Percentiles rank a stretch among this genome's conserved stretches.
phyloP scores from a whole-genome alignment of 2,113 vertebrate species.

The Gadus chalcogrammus region DNA sequence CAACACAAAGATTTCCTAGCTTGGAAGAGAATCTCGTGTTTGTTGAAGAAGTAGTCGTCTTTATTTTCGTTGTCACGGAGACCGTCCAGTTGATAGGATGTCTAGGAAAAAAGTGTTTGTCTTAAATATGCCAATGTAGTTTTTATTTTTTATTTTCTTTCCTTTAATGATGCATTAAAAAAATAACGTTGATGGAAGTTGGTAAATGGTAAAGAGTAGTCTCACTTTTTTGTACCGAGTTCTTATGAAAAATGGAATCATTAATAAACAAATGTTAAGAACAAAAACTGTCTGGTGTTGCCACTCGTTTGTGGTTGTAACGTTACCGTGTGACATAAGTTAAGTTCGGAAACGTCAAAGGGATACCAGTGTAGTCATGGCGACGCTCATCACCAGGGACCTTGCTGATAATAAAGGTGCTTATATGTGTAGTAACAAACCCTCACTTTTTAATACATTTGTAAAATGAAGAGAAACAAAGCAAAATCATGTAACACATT shows the following conservation, averaged over 20 bases:
- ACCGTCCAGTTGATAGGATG: slow-evolving; percentile 87
- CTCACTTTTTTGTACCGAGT: slow-evolving; percentile 76
- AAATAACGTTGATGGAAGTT: slow-evolving; percentile 74
- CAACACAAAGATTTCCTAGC: slow-evolving; percentile 67
- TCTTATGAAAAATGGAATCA: slow-evolving; percentile 70
- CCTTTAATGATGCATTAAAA: slow-evolving; percentile 84
- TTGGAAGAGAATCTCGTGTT: slow-evolving; percentile 66
- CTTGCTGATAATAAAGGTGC: no score
- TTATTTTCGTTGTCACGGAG: slow-evolving; percentile 62
- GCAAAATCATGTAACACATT: no score
- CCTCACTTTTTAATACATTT: no score
- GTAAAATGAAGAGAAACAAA: no score
- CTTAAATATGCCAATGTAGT: slow-evolving; percentile 94
- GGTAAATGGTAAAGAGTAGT: slow-evolving; percentile 69
- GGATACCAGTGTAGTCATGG: no score
- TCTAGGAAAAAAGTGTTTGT: slow-evolving; percentile 89
- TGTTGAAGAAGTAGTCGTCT: slow-evolving; percentile 80
- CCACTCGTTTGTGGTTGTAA: not conserved
- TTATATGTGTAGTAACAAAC: no score
- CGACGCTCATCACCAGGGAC: no score
- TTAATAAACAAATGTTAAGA: slow-evolving; percentile 69
- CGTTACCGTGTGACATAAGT: no score
- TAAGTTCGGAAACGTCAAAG: no score
- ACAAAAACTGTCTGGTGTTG: slow-evolving; percentile 14
- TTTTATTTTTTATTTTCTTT: slow-evolving; percentile 69